Evolutionary conservation across 2,888 invertebrate genomes (phyloP), one percentile per base, ranked within the genome.

Genomic region (Schrankia costaestrigalis): DNA sequence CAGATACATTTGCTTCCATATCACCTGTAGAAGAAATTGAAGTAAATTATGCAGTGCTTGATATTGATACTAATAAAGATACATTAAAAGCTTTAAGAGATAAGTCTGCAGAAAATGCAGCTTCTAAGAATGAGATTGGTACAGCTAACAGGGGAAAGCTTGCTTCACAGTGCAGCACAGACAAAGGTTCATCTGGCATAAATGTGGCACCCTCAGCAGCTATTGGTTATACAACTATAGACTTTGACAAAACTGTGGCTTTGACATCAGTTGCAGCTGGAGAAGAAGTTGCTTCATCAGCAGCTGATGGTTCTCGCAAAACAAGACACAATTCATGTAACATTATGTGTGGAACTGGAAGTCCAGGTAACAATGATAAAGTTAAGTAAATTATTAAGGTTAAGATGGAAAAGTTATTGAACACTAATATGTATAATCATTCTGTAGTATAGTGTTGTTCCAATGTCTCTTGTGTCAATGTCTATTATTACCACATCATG

Each of bases 191-290:
- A 3, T 46, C 61, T 68, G 27, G 41, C 3, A 12, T 60, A 2
- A 37, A 49, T 8, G 92, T 49, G 93, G 93, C 73, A 91, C 94
- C 42, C 90, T 93, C 31, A 9, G 65, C 71, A 18, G 71, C 68
- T 26, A 89, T 92, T 54, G 93, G 95, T 29, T 97, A 97, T 70
- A 95, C 95, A 5, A 95, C 95, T 1, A 98, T 98, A 56, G 98
- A 98, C 83, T 97, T 98, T 78, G 93, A 97, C 62, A 95, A 95
- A 84, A 98, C 98, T 0, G 94, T 93, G 32, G 97, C 97, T 11
- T 89, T 98, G 14, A 94, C 94, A 11, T 94, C 95, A 14, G 93
- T 93, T 17, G 93, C 94, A 57, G 90, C 93, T 3, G 90, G 90
- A 28, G 88, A 90, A 34, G 93, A 93, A 42, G 86, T 90, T 8